Percentiles rank a stretch among this genome's conserved stretches.
phyloP scores from a whole-genome alignment of 1,140 invertebrate species.

The Brachystomella parvula region DNA sequence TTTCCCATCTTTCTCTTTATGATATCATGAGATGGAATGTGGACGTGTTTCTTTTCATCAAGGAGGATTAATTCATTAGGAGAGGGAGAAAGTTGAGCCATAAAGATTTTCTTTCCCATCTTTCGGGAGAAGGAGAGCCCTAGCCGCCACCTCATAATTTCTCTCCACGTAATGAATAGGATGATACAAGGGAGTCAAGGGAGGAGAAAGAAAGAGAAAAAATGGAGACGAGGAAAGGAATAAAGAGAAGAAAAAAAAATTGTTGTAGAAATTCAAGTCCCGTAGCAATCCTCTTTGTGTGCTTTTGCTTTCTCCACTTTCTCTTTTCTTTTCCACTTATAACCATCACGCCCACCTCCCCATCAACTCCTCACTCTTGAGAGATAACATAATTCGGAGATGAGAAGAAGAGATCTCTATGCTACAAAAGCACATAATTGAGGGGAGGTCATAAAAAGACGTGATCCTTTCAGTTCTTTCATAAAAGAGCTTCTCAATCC shows the following conservation, averaged over 20 bases:
- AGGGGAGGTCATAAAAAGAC: no score
- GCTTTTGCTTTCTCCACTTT: not conserved
- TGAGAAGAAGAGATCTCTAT: no score
- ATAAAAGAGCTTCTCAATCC: no score
- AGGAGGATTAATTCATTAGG: slow-evolving; percentile 16
- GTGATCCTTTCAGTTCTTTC: no score
- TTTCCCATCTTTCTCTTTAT: not conserved
- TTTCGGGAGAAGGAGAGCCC: not conserved
- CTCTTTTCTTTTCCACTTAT: not conserved
- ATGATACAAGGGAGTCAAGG: not conserved
- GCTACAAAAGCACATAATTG: no score
- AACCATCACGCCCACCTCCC: not conserved
- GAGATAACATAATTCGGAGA: no score
- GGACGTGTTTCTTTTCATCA: slow-evolving; percentile 18
- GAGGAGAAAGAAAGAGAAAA: not conserved
- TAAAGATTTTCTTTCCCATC: not conserved
- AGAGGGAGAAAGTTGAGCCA: slow-evolving; percentile 4
- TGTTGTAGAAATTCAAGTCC: not conserved
- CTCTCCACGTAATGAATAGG: slow-evolving; percentile 11
- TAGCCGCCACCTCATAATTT: not conserved
- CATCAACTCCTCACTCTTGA: no score
- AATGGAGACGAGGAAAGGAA: not conserved
- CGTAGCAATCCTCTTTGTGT: not conserved
- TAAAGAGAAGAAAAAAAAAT: not conserved
- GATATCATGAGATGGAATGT: not conserved